Percentiles rank a stretch among this genome's conserved stretches.
Conservation (phyloP, 2,797 vertebrate species). For the Corythornis leucogaster region DNA sequence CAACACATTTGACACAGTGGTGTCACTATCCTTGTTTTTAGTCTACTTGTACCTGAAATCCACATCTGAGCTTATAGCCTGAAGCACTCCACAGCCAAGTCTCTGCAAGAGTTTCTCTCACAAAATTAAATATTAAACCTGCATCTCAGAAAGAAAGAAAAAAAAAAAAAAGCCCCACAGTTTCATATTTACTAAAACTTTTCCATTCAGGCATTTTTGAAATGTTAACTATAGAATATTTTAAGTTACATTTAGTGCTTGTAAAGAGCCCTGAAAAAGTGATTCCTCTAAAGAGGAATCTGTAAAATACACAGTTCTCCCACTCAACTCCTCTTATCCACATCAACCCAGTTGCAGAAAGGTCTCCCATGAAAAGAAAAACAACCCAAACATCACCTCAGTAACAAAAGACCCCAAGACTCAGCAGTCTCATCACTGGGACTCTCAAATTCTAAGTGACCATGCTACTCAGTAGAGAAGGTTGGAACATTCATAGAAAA, state of each 20-base stretch:
- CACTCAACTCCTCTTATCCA: background rate
- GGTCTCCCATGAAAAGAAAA: background rate
- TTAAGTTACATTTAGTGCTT: background rate
- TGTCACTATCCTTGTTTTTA: conserved; percentile 53
- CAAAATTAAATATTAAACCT: conserved; percentile 43
- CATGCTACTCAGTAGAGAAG: background rate
- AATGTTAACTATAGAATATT: background rate
- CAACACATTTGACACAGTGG: background rate
- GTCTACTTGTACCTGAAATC: conserved; percentile 33
- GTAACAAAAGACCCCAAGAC: background rate
- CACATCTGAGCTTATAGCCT: conserved; percentile 44
- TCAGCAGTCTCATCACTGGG: background rate
- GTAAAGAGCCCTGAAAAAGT: background rate
- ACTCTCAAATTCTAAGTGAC: background rate
- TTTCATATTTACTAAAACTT: conserved; percentile 41
- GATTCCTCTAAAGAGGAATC: background rate
- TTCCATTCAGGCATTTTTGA: background rate
- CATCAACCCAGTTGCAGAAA: background rate
- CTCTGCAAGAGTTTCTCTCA: conserved; percentile 32
- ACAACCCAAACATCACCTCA: background rate
- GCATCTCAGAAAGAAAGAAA: background rate
- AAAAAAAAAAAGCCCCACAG: background rate
- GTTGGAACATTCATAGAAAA: background rate
- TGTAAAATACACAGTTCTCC: background rate
- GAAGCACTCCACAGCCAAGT: conserved; percentile 31